Conservation (phyloP, 2,797 vertebrate species). For the Valencia hispanica region DNA sequence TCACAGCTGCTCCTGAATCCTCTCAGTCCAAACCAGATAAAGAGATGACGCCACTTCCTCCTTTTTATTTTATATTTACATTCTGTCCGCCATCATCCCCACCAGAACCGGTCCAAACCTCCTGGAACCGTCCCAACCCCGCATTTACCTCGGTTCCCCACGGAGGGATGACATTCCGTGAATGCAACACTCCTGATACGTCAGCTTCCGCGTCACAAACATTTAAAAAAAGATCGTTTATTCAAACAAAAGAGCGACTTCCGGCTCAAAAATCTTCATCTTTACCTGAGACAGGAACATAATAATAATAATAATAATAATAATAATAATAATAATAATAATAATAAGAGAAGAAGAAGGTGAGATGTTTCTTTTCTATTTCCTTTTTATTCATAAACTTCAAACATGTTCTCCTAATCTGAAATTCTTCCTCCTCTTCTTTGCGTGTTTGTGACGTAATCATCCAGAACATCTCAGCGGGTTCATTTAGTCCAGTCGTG, state of each 20-base stretch:
- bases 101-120: background rate
- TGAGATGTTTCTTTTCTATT: background rate
- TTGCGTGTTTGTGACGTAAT: no score
- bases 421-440: no score
- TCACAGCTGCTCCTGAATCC: no score
- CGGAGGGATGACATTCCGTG: background rate
- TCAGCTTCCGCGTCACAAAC: background rate
- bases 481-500: no score
- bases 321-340: no score
- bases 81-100: no score
- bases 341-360: background rate
- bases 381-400: no score
- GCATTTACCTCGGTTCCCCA: background rate
- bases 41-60: background rate
- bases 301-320: no score
- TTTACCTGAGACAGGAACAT: background rate
- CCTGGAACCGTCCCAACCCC: background rate
- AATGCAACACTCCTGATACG: background rate
- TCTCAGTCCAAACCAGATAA: no score
- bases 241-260: background rate
- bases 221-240: constrained; percentile 5
- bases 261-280: background rate
- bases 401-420: no score
- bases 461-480: no score
- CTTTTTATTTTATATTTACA: background rate